Base-by-base conservation (phyloP, 2,888 invertebrate species). In the Brachyopa scutellaris region DNA sequence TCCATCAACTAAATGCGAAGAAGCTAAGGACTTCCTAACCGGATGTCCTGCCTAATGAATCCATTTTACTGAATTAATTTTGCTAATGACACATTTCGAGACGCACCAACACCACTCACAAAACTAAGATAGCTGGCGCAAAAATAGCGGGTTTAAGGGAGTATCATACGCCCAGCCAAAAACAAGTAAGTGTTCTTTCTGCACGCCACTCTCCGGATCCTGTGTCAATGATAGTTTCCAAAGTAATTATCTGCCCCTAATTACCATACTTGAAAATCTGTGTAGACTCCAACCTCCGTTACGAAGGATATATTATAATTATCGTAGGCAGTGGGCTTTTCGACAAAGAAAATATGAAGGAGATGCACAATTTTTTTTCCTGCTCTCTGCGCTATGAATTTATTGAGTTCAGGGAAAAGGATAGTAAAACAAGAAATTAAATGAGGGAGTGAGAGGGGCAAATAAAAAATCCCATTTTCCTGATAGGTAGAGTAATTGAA, bases 161-260 rank as follows among this genome's bases (percentile, higher is more conserved):
- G 55, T 67, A 33, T 23, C 17, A 23, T 19, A 13, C 38, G 47
- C 26, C 31, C 26, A 19, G n/a, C 49, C 23, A 49, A 47, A 62
- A 62, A 33, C 64, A 15, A 59, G 57, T 51, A 72, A 36, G 40
- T 47, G 15, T 17, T 21, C 36, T 1, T 29, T 26, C 11, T 19
- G 31, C 29, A 29, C 0, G 9, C 19, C 21, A 21, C 47, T 26
- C 40, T 33, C 23, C 42, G 38, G 31, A 61, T 38, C 74, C 51
- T 17, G 49, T 69, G 80, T 74, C 80, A 72, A 66, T 76, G 82
- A 82, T 82, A 82, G 82, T 82, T 82, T 82, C 29, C 77, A 66
- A 82, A 82, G 77, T 77, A 82, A 82, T 82, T 76, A 82, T 76
- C 82, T 76, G 77, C 66, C 76, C 77, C 76, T 82, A 82, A 82